Percentiles rank a stretch among this genome's conserved stretches.
phyloP scores from a whole-genome alignment of 2,888 invertebrate species.

The Hemicrepidius hirtus region DNA sequence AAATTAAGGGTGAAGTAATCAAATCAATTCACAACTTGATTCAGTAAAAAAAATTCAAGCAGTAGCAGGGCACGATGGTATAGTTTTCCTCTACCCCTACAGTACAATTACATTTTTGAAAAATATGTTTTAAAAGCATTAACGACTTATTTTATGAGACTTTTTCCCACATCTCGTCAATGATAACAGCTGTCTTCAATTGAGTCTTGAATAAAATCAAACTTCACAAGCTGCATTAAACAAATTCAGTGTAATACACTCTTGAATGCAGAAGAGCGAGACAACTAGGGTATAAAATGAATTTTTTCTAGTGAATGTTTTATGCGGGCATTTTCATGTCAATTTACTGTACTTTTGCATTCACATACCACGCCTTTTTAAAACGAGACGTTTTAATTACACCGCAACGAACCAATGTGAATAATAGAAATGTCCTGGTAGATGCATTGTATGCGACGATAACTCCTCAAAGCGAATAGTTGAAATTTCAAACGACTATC shows the following conservation, averaged over 20 bases:
- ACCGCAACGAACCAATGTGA: slow-evolving; percentile 16
- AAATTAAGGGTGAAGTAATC: background rate
- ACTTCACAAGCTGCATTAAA: no score
- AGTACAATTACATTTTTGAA: no score
- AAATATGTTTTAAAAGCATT: no score
- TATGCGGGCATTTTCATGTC: slow-evolving; percentile 37
- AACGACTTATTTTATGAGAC: no score
- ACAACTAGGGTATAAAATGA: background rate
- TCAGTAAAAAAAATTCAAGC: no score
- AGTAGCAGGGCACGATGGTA: no score
- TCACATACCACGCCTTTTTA: slow-evolving; percentile 35
- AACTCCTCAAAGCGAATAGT: slow-evolving; percentile 7
- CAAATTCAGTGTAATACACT: no score
- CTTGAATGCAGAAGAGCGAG: background rate
- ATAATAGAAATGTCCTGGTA: slow-evolving; percentile 19
- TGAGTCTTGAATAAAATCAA: no score
- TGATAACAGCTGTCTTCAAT: no score
- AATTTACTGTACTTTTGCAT: slow-evolving; percentile 40
- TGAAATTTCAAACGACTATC: slow-evolving; percentile 13
- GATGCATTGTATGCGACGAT: background rate
- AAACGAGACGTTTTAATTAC: slow-evolving; percentile 41
- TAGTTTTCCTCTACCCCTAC: no score
- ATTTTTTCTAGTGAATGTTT: slow-evolving; percentile 17
- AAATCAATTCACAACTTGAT: no score
- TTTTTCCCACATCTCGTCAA: no score